These are phyloP conservation scores for Pelodytes ibericus DNA, from an alignment of 2,797 vertebrate species.

Conservation along the genomic window DNA sequence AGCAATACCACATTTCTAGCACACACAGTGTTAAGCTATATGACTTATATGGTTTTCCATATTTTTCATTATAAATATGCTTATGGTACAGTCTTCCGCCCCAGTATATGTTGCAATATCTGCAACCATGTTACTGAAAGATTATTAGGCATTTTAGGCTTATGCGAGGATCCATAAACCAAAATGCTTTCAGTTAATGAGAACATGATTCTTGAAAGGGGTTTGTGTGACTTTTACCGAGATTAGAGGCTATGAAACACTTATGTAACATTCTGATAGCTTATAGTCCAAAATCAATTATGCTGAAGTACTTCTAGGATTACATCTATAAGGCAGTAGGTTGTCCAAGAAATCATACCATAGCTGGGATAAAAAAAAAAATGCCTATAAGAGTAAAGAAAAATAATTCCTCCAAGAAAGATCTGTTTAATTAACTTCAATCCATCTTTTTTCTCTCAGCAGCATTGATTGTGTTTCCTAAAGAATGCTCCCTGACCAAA, in stretches of 20 bases:
- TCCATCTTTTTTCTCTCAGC: neutral
- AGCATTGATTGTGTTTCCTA: neutral
- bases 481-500: no score
- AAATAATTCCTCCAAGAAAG: neutral
- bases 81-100: no score
- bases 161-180: slow-evolving; percentile 4
- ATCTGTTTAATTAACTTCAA: slow-evolving; percentile 5
- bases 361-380: neutral
- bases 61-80: no score
- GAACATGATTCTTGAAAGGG: slow-evolving; percentile 17
- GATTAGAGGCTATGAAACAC: slow-evolving; percentile 9
- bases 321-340: slow-evolving; percentile 8
- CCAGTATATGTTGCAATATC: no score
- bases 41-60: no score
- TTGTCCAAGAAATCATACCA: neutral
- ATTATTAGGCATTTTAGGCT: slow-evolving; percentile 4
- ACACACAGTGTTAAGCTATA: no score
- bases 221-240: slow-evolving; percentile 6
- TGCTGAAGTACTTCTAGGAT: slow-evolving; percentile 9
- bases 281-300: slow-evolving; percentile 27
- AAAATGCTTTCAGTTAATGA: slow-evolving; percentile 13
- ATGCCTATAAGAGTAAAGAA: neutral
- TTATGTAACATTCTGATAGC: slow-evolving; percentile 5
- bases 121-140: no score
- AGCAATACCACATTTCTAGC: no score